Base-by-base conservation (phyloP, 2,797 vertebrate species). In the Urocyon cinereoargenteus region DNA sequence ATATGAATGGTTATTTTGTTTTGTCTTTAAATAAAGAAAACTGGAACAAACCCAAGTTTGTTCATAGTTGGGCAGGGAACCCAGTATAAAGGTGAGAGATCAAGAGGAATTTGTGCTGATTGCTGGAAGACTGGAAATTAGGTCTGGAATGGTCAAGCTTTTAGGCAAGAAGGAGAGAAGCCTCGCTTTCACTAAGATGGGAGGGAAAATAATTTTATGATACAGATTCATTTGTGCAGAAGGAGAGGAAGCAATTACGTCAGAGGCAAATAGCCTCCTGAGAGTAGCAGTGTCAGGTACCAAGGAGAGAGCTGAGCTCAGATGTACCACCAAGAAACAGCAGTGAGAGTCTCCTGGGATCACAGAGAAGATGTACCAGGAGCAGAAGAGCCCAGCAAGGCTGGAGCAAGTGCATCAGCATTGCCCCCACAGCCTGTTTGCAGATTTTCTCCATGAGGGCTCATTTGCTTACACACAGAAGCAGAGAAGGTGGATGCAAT, bases 341-440 rank as follows among this genome's bases (percentile, higher is more conserved):
- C 64, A 26, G 45, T 11, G 9, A 49, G 24, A 24, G 53, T 16
- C 45, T 2, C 57, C 12, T 15, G 57, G 55, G 79, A 10, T 40
- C 5, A 13, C 4, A 19, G 18, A 18, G 24, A 79, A 31, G 73
- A 40, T 5, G 5, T 7, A 4, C 57, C 40, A 22, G 62, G 31
- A 40, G 24, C 34, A 57, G 51, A 68, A 36, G 34, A 24, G 73
- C 34, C n/a, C 15, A 3, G 81, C 2, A 18, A 19, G 26, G 11
- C 82, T 31, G 62, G 66, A 22, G 49, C 34, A 34, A 3, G 57
- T 0, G 0, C 2, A 0, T 55, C 22, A 14, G 53, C 16, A 4
- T 2, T 4, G 53, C 18, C 28, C n/a, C 21, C 10, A 1, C 3
- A 8, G 6, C 51, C n/a, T 12, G 0, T 49, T n/a, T 28, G 28